Base-by-base conservation (phyloP, 2,113 vertebrate genomes). In the Hydrochoerus hydrochaeris region DNA sequence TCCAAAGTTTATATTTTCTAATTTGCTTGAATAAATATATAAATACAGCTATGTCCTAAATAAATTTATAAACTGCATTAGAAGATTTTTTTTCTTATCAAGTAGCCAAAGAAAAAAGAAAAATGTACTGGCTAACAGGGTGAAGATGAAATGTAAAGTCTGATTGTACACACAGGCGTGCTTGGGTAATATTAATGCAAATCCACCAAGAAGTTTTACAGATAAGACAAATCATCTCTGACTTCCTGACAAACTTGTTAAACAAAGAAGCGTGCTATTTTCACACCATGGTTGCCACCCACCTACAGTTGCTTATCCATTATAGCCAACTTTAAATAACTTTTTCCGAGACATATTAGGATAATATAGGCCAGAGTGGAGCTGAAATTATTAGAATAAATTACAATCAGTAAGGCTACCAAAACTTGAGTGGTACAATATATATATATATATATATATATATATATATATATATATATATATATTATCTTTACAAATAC, bases 401-500 rank as follows among this genome's bases (percentile, higher is more conserved):
- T 75, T 30, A 3, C 30, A 89, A n/a, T 65, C 63, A 86, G 26
- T 30, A 73, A 60, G 17, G 69, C 96, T 94, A 62, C 41, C 10
- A 57, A 86, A 93, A 58, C 7, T 57, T 96, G 20, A 46, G 58
- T 92, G 92, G 95, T 13, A 85, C 5, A 44, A 58, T 90, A 24
- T 60, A n/a, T n/a, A n/a, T n/a, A n/a, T n/a, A n/a, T n/a, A n/a
- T n/a, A n/a, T n/a, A n/a, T n/a, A n/a, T n/a, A n/a, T n/a, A n/a
- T n/a, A 58, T 90, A 24, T 60, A n/a, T n/a, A n/a, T n/a, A n/a
- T n/a, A n/a, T n/a, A n/a, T n/a, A n/a, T n/a, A n/a, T n/a, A n/a
- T n/a, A 52, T 85, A 4, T 67, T 85, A 41, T 85, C 28, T 58
- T 91, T 58, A 92, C 26, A 75, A 28, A 80, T 46, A 86, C 38